Conservation (phyloP, 2,888 invertebrate species). For the Tromatobia lineatoria region DNA sequence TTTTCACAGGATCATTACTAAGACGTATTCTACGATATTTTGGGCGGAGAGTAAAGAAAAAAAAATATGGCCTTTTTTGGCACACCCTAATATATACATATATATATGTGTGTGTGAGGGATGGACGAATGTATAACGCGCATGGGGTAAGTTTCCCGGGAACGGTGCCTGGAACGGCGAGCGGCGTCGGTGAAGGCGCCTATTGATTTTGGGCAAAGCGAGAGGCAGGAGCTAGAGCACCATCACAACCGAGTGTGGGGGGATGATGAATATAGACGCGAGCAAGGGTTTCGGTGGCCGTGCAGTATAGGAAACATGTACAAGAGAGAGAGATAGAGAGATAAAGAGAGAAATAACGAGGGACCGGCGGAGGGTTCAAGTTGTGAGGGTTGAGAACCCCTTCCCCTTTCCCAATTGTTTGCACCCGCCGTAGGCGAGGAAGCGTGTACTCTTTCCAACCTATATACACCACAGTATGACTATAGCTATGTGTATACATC, state of each 20-base stretch:
- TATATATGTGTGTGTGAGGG: background rate
- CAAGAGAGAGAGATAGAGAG: slow-evolving; percentile 15
- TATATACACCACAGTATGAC: background rate
- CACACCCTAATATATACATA: no score
- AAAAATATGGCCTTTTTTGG: no score
- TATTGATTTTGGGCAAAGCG: slow-evolving; percentile 78
- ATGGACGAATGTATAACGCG: background rate
- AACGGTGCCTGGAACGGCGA: slow-evolving; percentile 67
- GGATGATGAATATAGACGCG: slow-evolving; percentile 44
- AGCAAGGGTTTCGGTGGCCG: slow-evolving; percentile 8
- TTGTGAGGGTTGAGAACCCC: slow-evolving; percentile 70
- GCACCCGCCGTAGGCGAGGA: slow-evolving; percentile 66
- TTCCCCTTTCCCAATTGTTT: slow-evolving; percentile 66
- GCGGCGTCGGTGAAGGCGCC: slow-evolving; percentile 61
- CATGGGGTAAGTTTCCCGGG: slow-evolving; percentile 65
- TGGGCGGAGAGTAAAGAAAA: no score
- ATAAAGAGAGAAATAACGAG: no score
- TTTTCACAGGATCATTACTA: no score
- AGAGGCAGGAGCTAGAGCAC: slow-evolving; percentile 59
- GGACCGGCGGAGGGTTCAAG: slow-evolving; percentile 46
- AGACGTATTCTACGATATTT: no score
- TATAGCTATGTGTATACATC: background rate
- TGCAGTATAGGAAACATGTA: background rate
- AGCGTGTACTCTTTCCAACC: slow-evolving; percentile 26
- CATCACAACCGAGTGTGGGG: slow-evolving; percentile 45